Evolutionary conservation across 2,113 vertebrate species (phyloP).

Genomic region (Silurus asotus): DNA sequence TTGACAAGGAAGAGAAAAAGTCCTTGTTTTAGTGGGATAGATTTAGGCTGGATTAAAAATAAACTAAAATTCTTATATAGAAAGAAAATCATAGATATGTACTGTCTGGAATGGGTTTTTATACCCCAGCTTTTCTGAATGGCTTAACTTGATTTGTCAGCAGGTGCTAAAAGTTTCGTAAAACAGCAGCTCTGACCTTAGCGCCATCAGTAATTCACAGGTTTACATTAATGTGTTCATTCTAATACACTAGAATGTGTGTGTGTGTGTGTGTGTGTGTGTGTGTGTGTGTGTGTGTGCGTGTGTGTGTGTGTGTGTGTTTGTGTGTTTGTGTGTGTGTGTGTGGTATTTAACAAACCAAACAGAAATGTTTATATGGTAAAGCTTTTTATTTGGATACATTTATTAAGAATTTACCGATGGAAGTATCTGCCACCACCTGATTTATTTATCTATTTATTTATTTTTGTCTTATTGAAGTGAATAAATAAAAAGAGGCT

Average conservation of each 20-base stretch:
- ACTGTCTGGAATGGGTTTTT: neutral
- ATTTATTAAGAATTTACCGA: neutral
- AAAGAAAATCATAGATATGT: neutral
- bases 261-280: too few relatives aligned
- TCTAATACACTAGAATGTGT: neutral
- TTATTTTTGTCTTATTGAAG: neutral
- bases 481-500: neutral
- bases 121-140: neutral
- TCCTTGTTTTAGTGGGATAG: neutral
- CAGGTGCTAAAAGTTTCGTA: neutral
- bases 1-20: neutral
- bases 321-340: neutral
- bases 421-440: neutral
- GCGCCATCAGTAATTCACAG: neutral
- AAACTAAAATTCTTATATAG: neutral
- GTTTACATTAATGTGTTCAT: neutral
- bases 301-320: too few relatives aligned
- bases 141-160: neutral
- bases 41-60: neutral
- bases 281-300: too few relatives aligned
- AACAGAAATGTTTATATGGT: neutral
- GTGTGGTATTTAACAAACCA: neutral
- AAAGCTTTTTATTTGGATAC: neutral
- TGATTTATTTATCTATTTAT: neutral
- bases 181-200: neutral